Evolutionary conservation across 92 coral and sea anemone genomes (phyloP).

Genomic region (Zoanthus sansibaricus): DNA sequence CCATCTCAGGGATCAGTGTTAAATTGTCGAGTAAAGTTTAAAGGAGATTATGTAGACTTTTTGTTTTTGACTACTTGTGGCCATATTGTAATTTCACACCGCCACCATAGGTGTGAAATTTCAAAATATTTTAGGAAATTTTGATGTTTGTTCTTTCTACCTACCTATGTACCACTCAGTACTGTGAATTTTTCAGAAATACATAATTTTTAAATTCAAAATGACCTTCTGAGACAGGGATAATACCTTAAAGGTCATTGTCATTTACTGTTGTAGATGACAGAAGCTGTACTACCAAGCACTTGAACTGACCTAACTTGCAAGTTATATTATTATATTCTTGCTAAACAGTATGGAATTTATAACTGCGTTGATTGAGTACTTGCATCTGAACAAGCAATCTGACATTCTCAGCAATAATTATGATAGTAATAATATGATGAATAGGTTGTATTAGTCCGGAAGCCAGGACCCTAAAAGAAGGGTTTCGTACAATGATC

Average conservation of each 20-base stretch:
- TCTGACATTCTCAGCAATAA: not conserved
- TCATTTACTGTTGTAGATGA: not conserved
- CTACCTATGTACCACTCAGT: not conserved
- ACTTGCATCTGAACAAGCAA: not conserved
- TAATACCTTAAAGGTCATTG: not conserved
- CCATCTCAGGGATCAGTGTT: not conserved
- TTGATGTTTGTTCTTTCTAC: not conserved
- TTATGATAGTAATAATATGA: not conserved
- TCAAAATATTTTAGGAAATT: not conserved
- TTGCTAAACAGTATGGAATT: not conserved
- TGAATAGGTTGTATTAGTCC: not conserved
- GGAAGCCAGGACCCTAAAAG: no score
- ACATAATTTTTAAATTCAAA: no score
- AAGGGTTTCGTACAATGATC: no score
- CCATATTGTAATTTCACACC: not conserved
- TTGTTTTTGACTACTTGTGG: not conserved
- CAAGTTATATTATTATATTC: not conserved
- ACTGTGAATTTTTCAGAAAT: not conserved
- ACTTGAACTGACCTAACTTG: slow-evolving; percentile 1
- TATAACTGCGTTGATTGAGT: not conserved
- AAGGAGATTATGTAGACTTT: not conserved
- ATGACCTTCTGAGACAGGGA: not conserved
- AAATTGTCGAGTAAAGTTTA: not conserved
- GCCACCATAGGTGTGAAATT: not conserved
- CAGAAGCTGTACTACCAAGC: slow-evolving; percentile 3